phyloP scores from a whole-genome alignment of 2,888 invertebrate species.

The Nomada flava region DNA sequence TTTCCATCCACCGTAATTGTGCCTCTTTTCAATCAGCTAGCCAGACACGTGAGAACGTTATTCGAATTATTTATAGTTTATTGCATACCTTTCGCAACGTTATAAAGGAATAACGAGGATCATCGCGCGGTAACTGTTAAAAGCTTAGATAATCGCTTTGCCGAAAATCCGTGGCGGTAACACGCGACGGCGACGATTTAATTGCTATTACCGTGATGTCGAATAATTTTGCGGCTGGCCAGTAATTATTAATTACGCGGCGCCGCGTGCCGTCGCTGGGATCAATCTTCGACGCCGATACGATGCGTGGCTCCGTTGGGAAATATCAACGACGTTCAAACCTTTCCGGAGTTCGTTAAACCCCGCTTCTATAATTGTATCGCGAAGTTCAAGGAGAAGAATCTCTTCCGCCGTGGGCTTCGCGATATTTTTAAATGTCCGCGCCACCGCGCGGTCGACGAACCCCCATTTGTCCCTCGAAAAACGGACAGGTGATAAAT shows the following conservation, averaged over 20 bases:
- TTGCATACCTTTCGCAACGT: neutral
- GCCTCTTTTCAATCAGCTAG: neutral
- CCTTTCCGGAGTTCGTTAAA: neutral
- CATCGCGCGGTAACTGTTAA: slow-evolving; percentile 45
- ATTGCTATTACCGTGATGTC: slow-evolving; percentile 47
- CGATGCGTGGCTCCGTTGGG: neutral
- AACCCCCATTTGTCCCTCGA: too few relatives aligned
- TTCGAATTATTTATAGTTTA: neutral
- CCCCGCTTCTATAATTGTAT: too few relatives aligned
- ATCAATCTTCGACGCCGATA: slow-evolving; percentile 24
- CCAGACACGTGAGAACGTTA: neutral
- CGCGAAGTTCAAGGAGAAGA: too few relatives aligned
- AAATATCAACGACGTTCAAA: neutral
- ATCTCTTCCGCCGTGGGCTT: too few relatives aligned
- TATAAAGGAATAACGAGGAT: neutral
- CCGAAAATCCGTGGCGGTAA: slow-evolving; percentile 37
- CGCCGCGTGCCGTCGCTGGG: slow-evolving; percentile 7
- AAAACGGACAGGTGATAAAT: too few relatives aligned
- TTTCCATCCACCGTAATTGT: neutral
- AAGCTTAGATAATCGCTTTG: slow-evolving; percentile 47
- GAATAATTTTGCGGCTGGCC: slow-evolving; percentile 51
- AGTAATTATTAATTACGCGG: slow-evolving; percentile 50
- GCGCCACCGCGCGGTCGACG: too few relatives aligned
- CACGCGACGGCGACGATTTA: slow-evolving; percentile 39
- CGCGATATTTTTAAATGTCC: too few relatives aligned